Base-by-base conservation (phyloP, 2,888 invertebrate genomes). In the Chrysopilus asiliformis region DNA sequence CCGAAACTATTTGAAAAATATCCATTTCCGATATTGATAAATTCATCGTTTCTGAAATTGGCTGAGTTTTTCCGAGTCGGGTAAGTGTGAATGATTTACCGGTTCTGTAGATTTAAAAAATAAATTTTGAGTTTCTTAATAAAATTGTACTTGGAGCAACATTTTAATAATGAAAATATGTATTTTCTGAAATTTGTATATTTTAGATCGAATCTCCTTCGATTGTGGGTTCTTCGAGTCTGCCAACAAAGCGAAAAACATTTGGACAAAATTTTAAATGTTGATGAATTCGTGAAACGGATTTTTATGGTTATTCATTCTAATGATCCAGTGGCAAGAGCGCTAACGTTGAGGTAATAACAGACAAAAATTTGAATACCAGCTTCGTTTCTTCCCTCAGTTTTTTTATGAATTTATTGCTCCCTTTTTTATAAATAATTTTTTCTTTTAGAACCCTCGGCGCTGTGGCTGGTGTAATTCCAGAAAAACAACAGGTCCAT, bases 1-100 rank as follows among this genome's bases (percentile, higher is more conserved):
- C 93, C 95, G 1, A 74, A 85, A 20, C 68, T 97, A 1, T 94
- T 97, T 63, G 93, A 94, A 56, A 93, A 94, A 57, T 94, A 95
- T 60, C 97, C 97, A 0, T 95, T 95, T 64, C 97, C 97, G 0
- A 93, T 95, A 53, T 67, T 97, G 14, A 95, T 97, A 19, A 97
- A 97, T 64, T 90, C 95, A 0, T 93, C 95, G 0, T 79, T 95
- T 46, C 63, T 97, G 14, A 94, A 95, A 67, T 64, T 97, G 13
- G 83, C 94, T 0, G 95, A 97, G 65, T 86, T 94, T 4, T 97
- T 97, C 65, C 79, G 91, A 39, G 79, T 52, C 70, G 52, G 50
- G 46, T 48, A 44, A 30, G 26, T 22, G 10, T 22, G 10, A n/a
- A 22, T 15, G n/a, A 25, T 31, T 24, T 13, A 15, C 32, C 15